Base-by-base conservation (phyloP, 92 coral and sea anemone species). In the Anthopleura xanthogrammica region DNA sequence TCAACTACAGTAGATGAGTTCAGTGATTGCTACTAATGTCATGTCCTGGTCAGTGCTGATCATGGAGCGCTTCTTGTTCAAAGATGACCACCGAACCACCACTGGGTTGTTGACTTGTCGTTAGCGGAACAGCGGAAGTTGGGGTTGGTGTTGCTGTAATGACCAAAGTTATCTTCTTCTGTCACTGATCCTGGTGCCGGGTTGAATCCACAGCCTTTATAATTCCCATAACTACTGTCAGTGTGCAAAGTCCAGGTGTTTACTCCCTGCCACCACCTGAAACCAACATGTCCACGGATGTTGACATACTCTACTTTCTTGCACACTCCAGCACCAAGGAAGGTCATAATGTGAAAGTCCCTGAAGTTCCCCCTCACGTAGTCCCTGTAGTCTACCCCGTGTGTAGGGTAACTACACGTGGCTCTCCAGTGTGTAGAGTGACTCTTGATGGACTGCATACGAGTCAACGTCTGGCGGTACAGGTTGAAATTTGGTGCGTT, bases 31-130 rank as follows among this genome's bases (percentile, higher is more conserved):
- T 52, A 5, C 56, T 5, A 5, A 5, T 52, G 7, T 5, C 56
- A 0, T 56, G 60, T 1, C 60, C 60, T 56, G 60, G 19, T 56
- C 3, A 16, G 60, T 2, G 3, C 16, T 12, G 12, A 52, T 16
- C 48, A 19, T 1, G 71, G 2, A 1, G 5, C n/a, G 17, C 50
- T 85, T 78, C 50, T 43, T 43, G 50, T 43, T 43, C 50, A 86
- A 77, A 89, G 73, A 79, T 89, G 87, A 52, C 92, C 93, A 24
- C 96, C 96, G 52, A 92, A 90, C 93, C 93, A 90, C 93, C 92
- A 92, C 50, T 43, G 50, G 50, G 50, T 43, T 43, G 50, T 43
- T 43, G 50, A 43, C 50, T 43, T 43, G 50, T 85, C 54, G 52
- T 85, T 82, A 29, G 88, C 91, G 19, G 90, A 88, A 77, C 96